Evolutionary conservation across 2,888 invertebrate species (phyloP), one percentile per base, ranked within the genome.

Genomic region (Choreutis nemorana): DNA sequence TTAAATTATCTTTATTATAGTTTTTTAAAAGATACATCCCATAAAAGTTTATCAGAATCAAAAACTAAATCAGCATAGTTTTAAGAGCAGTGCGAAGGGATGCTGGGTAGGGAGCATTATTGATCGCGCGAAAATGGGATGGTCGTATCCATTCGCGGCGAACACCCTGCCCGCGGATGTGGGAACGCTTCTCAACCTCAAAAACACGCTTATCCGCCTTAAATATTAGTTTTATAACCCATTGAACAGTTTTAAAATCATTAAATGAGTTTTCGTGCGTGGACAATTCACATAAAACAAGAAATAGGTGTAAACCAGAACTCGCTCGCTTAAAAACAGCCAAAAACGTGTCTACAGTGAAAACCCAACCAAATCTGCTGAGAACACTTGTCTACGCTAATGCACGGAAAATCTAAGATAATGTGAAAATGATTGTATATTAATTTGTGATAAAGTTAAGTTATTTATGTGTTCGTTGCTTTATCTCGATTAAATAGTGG

Each of bases 101-200:
- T 72, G 80, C 78, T 80, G 79, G 72, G 68, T 60, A 68, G 72
- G 75, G 75, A 79, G 78, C 79, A 73, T 77, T 80, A 80, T 80
- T 79, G 80, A 80, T 80, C 80, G 73, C 51, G 71, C 57, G 66
- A 66, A 70, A 75, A 67, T 67, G 71, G 78, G 72, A 73, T 72
- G 68, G 75, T 64, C 64, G 66, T 65, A 63, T 59, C 56, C 71
- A 72, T 63, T 75, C 73, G 75, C 72, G 71, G 67, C 67, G 65
- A 62, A 53, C 67, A 65, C 62, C 64, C 63, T 57, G 71, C 57
- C 66, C 66, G 75, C 70, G 70, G 56, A 67, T 65, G 72, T 67
- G 61, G 60, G 60, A 50, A 58, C 61, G 61, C 59, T 57, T 62
- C 55, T 56, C 55, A 60, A 58, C 58, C 56, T 61, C 55, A 62